Conservation (phyloP, 2,888 invertebrate species). For the Alloplasta piceator region DNA sequence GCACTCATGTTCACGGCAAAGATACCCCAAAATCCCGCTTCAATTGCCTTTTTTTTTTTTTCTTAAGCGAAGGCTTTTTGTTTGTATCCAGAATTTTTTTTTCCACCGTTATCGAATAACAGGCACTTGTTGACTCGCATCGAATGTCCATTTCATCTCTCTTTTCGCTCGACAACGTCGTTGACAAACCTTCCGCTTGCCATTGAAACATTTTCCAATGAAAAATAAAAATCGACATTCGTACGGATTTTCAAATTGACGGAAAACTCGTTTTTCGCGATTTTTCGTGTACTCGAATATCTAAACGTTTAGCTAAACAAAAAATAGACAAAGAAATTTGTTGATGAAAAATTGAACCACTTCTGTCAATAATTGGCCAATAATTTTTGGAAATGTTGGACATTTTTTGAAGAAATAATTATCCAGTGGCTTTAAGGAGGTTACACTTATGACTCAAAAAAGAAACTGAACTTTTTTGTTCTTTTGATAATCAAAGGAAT, state of each 20-base stretch:
- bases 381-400: too few relatives aligned
- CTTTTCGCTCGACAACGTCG: slow-evolving; percentile 1
- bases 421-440: too few relatives aligned
- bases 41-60: neutral
- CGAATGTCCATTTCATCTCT: too few relatives aligned
- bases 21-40: neutral
- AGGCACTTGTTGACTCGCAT: slow-evolving; percentile 29
- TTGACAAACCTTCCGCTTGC: slow-evolving; percentile 13
- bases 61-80: slow-evolving; percentile 1
- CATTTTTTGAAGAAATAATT: too few relatives aligned
- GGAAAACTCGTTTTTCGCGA: neutral
- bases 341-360: too few relatives aligned
- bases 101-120: slow-evolving; percentile 34
- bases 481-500: too few relatives aligned
- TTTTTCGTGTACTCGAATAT: neutral
- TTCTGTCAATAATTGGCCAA: too few relatives aligned
- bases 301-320: too few relatives aligned
- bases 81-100: neutral
- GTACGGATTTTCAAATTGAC: neutral
- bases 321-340: too few relatives aligned
- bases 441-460: too few relatives aligned
- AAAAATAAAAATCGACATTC: neutral
- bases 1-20: too few relatives aligned
- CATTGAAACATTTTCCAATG: neutral
- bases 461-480: too few relatives aligned